phyloP scores from a whole-genome alignment of 2,888 invertebrate species.

The Macrophya alboannulata region DNA sequence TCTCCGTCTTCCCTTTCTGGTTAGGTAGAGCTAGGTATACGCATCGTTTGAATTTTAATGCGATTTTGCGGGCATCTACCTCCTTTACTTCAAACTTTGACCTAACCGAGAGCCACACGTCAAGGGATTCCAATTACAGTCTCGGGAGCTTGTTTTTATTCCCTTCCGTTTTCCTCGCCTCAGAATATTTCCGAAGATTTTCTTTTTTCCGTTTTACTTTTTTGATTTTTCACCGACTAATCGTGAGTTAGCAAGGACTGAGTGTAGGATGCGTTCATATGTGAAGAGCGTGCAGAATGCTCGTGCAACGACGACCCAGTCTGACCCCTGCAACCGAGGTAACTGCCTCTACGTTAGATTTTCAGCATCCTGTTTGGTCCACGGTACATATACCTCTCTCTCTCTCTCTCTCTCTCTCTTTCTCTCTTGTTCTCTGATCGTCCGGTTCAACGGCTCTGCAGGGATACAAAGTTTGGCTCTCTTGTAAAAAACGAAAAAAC shows the following conservation, averaged over 20 bases:
- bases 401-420: not conserved
- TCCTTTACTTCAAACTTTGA: constrained; percentile 9
- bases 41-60: constrained; percentile 65
- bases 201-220: too few species aligned
- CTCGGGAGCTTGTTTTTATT: not conserved
- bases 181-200: too few species aligned
- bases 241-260: constrained; percentile 39
- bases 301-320: constrained; percentile 69
- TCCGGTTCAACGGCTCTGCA: constrained; percentile 39
- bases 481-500: not conserved
- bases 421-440: constrained; percentile 4
- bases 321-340: constrained; percentile 66
- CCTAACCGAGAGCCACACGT: not conserved
- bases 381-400: constrained; percentile 22
- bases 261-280: constrained; percentile 67
- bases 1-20: constrained; percentile 29
- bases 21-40: not conserved
- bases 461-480: not conserved
- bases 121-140: constrained; percentile 31
- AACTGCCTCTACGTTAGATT: constrained; percentile 66
- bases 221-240: not conserved
- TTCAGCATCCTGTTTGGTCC: constrained; percentile 67
- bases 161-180: not conserved
- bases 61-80: constrained; percentile 50
- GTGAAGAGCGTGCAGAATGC: constrained; percentile 71